Base-by-base conservation (phyloP, 1,140 invertebrate genomes). In the Vollenhovia emeryi region DNA sequence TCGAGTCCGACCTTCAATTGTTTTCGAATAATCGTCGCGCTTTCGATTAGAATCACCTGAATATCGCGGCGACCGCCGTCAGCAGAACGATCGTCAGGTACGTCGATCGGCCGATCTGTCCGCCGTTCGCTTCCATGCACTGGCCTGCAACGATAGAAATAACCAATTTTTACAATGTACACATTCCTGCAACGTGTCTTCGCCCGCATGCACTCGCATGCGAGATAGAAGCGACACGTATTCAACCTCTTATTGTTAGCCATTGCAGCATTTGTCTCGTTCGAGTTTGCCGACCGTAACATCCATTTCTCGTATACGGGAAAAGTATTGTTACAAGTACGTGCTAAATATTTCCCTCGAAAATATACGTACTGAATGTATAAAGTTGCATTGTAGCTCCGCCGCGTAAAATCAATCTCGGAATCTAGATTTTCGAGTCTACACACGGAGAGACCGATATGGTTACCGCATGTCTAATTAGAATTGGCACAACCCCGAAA, bases 31-130 rank as follows among this genome's bases (percentile, higher is more conserved):
- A 62, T 86, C 85, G 74, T 89, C 82, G 78, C 80, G 69, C 68
- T 84, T 84, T 89, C 84, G 86, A 87, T 95, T 94, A 95, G 91
- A 95, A 95, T 95, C 94, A 95, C 93, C 94, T 95, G 91, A 94
- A 92, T 87, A 92, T 89, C 64, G 90, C 94, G 84, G 94, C 89
- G 71, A 94, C 73, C 55, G 92, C 85, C 87, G 91, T 90, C 89
- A 93, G 86, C 64, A 89, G 68, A 62, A 91, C 87, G 84, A 93
- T 89, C 87, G 93, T 92, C 83, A 95, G 88, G 86, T 92, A 89
- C 87, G 92, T 93, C 80, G 94, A 92, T 83, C 91, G 91, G 62
- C 87, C 84, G 85, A 88, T 91, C 24, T 75, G 66, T 24, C 91
- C 92, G 79, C 91, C 87, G 62, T 93, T 95, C 57, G 93, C 92